Conservation (phyloP, 2,888 invertebrate species). For the Calameuta filiformis region DNA sequence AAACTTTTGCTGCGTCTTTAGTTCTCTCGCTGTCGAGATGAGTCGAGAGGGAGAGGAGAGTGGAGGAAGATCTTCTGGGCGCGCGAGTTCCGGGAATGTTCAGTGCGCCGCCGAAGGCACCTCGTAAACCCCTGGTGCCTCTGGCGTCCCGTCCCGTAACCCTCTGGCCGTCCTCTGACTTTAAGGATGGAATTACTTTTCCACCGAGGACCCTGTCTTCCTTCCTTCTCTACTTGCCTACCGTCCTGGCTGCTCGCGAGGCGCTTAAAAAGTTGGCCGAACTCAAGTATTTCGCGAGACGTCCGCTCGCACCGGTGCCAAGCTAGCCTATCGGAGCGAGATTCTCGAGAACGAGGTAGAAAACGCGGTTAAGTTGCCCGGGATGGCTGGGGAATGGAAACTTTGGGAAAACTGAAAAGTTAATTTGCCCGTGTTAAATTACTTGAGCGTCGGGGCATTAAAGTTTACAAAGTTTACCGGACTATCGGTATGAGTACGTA, state of each 20-base stretch:
- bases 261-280: conserved; percentile 57
- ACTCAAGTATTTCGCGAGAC: conserved; percentile 12
- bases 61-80: too few relatives aligned
- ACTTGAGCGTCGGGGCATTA: conserved; percentile 60
- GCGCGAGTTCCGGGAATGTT: too few relatives aligned
- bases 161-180: conserved; percentile 25
- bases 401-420: conserved; percentile 64
- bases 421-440: conserved; percentile 64
- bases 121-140: conserved; percentile 42
- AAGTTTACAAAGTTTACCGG: conserved; percentile 55
- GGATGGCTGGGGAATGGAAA: conserved; percentile 26
- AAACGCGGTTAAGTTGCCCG: conserved; percentile 52
- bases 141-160: too few relatives aligned
- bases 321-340: conserved; percentile 1
- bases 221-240: not conserved
- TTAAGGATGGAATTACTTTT: conserved; percentile 56
- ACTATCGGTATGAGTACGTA: too few relatives aligned
- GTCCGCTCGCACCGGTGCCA: conserved; percentile 6
- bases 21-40: too few relatives aligned
- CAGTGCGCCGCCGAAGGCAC: conserved; percentile 37
- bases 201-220: conserved; percentile 6
- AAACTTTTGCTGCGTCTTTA: too few relatives aligned
- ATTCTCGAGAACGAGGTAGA: conserved; percentile 10
- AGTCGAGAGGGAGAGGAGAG: too few relatives aligned
- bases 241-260: conserved; percentile 26